Evolutionary conservation across 2,888 invertebrate species (phyloP).

Genomic region (Xestia xanthographa): DNA sequence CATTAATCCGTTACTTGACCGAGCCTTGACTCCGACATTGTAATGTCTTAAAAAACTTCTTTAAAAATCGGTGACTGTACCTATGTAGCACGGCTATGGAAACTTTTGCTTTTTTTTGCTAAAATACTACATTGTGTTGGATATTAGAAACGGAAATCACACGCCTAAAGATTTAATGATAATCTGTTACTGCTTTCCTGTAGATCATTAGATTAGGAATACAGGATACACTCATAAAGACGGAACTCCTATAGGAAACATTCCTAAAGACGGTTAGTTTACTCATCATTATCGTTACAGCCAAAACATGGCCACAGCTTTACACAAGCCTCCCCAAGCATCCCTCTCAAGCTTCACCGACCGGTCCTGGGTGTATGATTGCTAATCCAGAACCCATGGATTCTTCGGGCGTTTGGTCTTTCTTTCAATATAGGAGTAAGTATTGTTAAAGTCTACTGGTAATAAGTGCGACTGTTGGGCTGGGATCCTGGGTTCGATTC

Average conservation of each 20-base stretch:
- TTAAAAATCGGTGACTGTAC: background rate
- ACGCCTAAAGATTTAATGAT: background rate
- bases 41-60: background rate
- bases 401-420: background rate
- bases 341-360: background rate
- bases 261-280: background rate
- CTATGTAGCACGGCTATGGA: background rate
- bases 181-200: background rate
- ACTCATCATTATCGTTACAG: background rate
- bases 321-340: background rate
- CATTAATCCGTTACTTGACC: constrained; percentile 50
- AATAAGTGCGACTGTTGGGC: background rate
- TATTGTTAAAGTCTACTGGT: background rate
- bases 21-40: constrained; percentile 1
- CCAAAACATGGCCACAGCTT: background rate
- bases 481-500: background rate
- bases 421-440: background rate
- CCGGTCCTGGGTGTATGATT: background rate
- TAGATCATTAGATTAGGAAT: background rate
- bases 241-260: no score
- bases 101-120: background rate
- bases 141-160: background rate
- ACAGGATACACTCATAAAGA: no score
- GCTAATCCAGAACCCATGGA: background rate
- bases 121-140: background rate